Conservation (phyloP, 2,888 invertebrate species). For the Platypus cylindrus region DNA sequence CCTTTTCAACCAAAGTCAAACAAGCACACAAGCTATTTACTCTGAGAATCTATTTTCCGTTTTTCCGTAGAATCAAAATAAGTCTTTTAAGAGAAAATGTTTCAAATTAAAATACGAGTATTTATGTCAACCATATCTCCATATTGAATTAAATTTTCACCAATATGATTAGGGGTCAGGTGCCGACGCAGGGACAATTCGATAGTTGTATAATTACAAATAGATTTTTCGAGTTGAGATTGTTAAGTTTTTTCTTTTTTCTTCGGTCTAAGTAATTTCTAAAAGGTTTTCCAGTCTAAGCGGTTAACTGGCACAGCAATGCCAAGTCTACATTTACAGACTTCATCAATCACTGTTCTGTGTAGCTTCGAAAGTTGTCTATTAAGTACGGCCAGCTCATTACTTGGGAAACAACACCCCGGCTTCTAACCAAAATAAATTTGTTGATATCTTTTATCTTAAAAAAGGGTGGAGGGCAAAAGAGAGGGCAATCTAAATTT, state of each 20-base stretch:
- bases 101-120: too few relatives aligned
- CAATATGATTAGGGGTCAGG: too few relatives aligned
- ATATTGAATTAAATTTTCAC: too few relatives aligned
- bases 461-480: too few relatives aligned
- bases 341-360: constrained; percentile 28
- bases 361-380: constrained; percentile 26
- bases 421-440: constrained; percentile 22
- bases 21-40: constrained; percentile 13
- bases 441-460: constrained; percentile 19
- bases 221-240: too few relatives aligned
- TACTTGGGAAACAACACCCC: constrained; percentile 24
- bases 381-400: constrained; percentile 25
- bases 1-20: constrained; percentile 12
- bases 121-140: too few relatives aligned
- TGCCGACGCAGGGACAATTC: too few relatives aligned
- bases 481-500: constrained; percentile 12
- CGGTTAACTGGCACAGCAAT: constrained; percentile 17
- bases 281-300: constrained; percentile 8
- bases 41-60: constrained; percentile 12
- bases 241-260: constrained; percentile 14
- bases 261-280: constrained; percentile 8
- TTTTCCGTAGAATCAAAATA: constrained; percentile 9
- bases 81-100: too few relatives aligned
- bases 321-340: constrained; percentile 26
- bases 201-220: too few relatives aligned